Percentiles rank a stretch among this genome's conserved stretches.
Conservation (phyloP, 2,113 vertebrate genomes). For the Platichthys stellatus region DNA sequence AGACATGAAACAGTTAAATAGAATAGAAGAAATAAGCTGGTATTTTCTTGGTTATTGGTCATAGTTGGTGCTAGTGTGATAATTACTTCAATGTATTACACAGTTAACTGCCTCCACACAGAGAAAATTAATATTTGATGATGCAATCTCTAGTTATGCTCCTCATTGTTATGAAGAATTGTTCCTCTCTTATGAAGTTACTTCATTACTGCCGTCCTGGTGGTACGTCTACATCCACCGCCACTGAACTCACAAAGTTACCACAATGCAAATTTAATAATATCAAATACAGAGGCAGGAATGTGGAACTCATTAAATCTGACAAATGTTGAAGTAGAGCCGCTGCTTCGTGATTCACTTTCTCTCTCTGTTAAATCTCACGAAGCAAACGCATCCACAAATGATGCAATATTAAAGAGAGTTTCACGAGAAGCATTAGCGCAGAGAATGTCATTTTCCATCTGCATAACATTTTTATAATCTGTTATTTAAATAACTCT, state of each 20-base stretch:
- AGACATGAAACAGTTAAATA: no score
- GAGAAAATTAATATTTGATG: slow-evolving; percentile 41
- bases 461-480: slow-evolving; percentile 12
- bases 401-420: slow-evolving; percentile 43
- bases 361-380: background rate
- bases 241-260: background rate
- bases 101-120: background rate
- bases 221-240: background rate
- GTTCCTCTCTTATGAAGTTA: background rate
- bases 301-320: slow-evolving; percentile 27
- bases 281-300: background rate
- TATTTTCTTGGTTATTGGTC: no score
- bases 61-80: no score
- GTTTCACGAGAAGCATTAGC: slow-evolving; percentile 16
- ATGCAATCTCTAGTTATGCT: slow-evolving; percentile 1
- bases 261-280: slow-evolving; percentile 10
- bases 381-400: slow-evolving; percentile 2
- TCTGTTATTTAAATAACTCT: slow-evolving; percentile 21
- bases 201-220: slow-evolving; percentile 6
- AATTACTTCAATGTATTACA: no score
- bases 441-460: slow-evolving; percentile 5
- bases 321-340: slow-evolving; percentile 1
- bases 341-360: background rate
- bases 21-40: no score
- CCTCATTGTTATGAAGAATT: background rate